phyloP scores from a whole-genome alignment of 2,888 invertebrate genomes.

The Diloba caeruleocephala region DNA sequence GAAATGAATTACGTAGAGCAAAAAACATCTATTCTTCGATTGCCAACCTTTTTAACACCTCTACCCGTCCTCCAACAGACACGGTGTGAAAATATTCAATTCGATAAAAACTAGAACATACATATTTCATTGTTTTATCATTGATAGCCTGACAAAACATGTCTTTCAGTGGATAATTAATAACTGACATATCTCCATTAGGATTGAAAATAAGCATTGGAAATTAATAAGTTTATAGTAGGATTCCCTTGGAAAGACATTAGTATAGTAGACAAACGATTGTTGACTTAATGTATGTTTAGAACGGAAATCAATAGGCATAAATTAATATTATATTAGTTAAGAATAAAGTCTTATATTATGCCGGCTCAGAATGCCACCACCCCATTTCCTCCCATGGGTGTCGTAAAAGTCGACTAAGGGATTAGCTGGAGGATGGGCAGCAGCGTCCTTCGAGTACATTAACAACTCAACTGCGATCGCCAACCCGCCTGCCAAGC shows the following conservation, averaged over 20 bases:
- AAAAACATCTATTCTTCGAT: constrained; percentile 16
- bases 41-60: constrained; percentile 20
- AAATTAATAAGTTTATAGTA: constrained; percentile 7
- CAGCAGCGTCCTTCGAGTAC: too few species aligned
- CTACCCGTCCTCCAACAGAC: not conserved
- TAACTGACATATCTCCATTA: constrained; percentile 22
- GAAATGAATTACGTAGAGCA: constrained; percentile 19
- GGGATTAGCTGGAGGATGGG: too few species aligned
- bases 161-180: constrained; percentile 32
- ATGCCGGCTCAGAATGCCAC: too few species aligned
- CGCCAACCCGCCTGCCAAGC: too few species aligned
- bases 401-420: too few species aligned
- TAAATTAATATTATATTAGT: not conserved
- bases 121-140: constrained; percentile 24
- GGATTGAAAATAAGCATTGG: not conserved
- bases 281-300: not conserved
- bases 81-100: constrained; percentile 33
- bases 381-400: too few species aligned
- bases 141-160: constrained; percentile 19
- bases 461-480: too few species aligned
- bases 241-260: not conserved
- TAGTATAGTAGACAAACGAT: not conserved
- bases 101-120: constrained; percentile 17
- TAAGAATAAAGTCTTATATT: not conserved
- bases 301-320: not conserved